Evolutionary conservation across 53 echinoderm and acorn worm species (phyloP), one percentile per base, ranked within the genome.

Genomic region (Hippasteria phrygiana): DNA sequence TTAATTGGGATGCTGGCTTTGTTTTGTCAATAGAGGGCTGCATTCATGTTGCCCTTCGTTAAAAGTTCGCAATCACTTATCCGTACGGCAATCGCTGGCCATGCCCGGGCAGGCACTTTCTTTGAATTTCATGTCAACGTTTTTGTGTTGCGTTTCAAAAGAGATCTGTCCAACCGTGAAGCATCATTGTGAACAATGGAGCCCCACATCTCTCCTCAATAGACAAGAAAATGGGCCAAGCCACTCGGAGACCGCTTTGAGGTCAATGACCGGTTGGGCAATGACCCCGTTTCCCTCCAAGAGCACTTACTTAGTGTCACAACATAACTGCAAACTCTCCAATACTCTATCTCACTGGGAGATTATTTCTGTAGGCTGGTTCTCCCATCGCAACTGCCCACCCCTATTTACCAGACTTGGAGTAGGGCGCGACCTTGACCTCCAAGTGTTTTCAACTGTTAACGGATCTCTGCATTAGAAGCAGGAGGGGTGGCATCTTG

Each of bases 251-350:
- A 50, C 43, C 12, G 45, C 16, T 62, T 40, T 63, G 82, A 28
- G 82, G 82, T 82, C 66, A 82, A 66, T 43, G 82, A 82, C 82
- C 82, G 45, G 35, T 29, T 32, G 82, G 82, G 82, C 66, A 35
- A 26, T 82, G 82, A 43, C 64, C 65, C 31, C 64, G 4, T 28
- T 77, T 51, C n/a, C n/a, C 53, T 78, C 16, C 14, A 24, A 78
- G 54, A 55, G 35, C 37, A 63, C 42, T 62, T n/a, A 43, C 17
- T 66, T 29, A 63, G n/a, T 59, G 78, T 55, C 56, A 55, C 78
- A 55, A 55, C 47, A 36, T 78, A 22, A 65, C 41, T 39, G 65
- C 29, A 45, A 66, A 28, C 28, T 45, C 66, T 64, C 41, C 43
- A 43, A 33, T 33, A 65, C 64, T 28, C 51, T 32, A 13, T 50